Evolutionary conservation across 2,888 invertebrate genomes (phyloP), one percentile per base, ranked within the genome.

Genomic region (Rhynchonema sp.): DNA sequence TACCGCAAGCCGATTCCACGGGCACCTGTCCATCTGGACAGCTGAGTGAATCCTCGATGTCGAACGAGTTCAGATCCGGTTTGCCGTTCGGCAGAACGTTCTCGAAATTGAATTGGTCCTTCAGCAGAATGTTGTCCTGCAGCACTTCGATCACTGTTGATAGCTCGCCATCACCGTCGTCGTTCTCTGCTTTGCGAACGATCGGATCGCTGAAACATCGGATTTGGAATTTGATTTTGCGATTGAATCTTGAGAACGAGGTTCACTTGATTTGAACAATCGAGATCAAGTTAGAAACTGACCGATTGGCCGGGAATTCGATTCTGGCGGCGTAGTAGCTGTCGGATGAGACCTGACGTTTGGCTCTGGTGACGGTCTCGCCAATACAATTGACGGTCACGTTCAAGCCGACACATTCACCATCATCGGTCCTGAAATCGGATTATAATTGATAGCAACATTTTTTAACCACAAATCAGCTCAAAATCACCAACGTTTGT

Each of bases 1-100:
- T 29, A 30, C 57, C 91, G 75, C 92, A 92, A 72, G 88, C 85
- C 59, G 89, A 87, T 54, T 87, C 85, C 80, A 88, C 85, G 0
- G 90, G 87, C 29, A 94, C 92, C 78, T 91, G 87, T 59, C 92
- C 92, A 66, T 83, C 80, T 0, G 88, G 87, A 71, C 94, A 96
- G 59, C 88, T 86, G 70, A 89, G 91, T 73, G 89, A 88, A 0
- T 90, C 89, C 63, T 84, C 82, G n/a, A 94, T 78, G 28, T 81
- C 76, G 61, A 94, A 77, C 1, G 89, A 87, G 17, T 88, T 86
- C 61, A 91, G 87, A 76, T 92, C 91, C 0, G 91, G 89, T 0
- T 88, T 84, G 0, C 91, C 92, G 71, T 91, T 92, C 23, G 92
- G 92, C 49, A 71, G 63, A 38, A 69, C 66, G 59, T 62, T 25